These are phyloP conservation scores for Phrynosoma blainvillii DNA, from an alignment of 2,113 vertebrate species.

Conservation along the genomic window DNA sequence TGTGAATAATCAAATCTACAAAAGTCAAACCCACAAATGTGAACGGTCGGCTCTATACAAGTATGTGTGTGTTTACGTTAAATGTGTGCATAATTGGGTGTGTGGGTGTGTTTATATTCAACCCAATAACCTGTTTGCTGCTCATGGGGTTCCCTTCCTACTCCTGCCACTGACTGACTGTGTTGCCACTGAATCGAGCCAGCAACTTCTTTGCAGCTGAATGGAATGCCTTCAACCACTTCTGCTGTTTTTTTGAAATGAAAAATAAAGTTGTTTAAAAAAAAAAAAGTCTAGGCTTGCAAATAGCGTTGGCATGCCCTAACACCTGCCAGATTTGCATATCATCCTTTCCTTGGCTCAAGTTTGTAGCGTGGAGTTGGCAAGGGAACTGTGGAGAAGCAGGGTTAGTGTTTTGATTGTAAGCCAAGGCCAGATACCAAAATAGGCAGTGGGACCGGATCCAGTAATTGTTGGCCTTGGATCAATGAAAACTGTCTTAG, in stretches of 20 bases:
- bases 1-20: neutral
- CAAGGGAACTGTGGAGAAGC: constrained; percentile 68
- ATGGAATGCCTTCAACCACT: constrained; percentile 50
- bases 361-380: constrained; percentile 54
- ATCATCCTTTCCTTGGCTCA: constrained; percentile 71
- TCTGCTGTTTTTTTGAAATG: constrained; percentile 34
- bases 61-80: too few relatives aligned
- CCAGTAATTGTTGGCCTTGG: constrained; percentile 82
- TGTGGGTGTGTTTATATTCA: neutral
- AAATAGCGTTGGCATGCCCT: constrained; percentile 62
- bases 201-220: constrained; percentile 43
- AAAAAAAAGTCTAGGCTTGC: constrained; percentile 37
- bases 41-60: too few relatives aligned
- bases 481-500: constrained; percentile 88
- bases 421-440: constrained; percentile 81
- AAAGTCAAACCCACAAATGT: neutral
- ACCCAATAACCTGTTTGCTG: constrained; percentile 1
- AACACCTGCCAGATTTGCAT: constrained; percentile 78
- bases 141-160: constrained; percentile 41
- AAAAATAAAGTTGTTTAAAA: neutral
- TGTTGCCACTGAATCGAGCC: constrained; percentile 20
- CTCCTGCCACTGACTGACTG: constrained; percentile 51
- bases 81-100: too few relatives aligned
- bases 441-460: constrained; percentile 75
- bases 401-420: constrained; percentile 79